Evolutionary conservation across 2,113 vertebrate species (phyloP).

Genomic region (Aegypius monachus): DNA sequence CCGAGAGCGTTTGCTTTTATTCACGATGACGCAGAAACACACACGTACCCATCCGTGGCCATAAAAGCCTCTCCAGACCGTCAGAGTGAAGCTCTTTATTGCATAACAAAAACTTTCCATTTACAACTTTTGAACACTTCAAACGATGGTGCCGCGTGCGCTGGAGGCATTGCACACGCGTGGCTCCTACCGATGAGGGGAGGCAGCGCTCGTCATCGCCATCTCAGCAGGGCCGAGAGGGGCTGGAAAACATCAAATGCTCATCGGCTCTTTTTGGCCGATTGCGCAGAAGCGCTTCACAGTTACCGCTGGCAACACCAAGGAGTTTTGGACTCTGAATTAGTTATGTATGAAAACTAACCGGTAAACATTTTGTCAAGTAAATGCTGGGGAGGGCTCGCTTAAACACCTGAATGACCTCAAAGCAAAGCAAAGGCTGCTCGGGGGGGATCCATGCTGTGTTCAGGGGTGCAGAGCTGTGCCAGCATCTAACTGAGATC

Average conservation of each 20-base stretch:
- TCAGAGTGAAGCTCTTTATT: not conserved
- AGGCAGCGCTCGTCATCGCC: not conserved
- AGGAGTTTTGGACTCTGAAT: not conserved
- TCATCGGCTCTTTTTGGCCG: not conserved
- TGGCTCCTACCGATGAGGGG: not conserved
- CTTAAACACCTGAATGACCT: not conserved
- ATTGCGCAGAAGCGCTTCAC: not conserved
- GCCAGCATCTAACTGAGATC: fast-evolving
- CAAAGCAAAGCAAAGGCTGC: not conserved
- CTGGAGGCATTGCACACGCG: fast-evolving
- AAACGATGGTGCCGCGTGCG: fast-evolving
- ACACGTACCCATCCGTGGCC: not conserved
- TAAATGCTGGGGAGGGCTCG: not conserved
- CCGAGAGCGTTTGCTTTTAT: not conserved
- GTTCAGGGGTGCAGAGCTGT: not conserved
- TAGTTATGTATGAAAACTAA: not conserved
- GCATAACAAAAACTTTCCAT: not conserved
- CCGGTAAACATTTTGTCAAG: not conserved
- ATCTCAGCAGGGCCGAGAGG: fast-evolving
- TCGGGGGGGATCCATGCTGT: not conserved
- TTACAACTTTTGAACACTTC: not conserved
- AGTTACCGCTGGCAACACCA: not conserved
- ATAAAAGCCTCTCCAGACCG: not conserved
- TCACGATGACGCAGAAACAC: fast-evolving
- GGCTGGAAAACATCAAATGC: not conserved